These are phyloP conservation scores for Griposia aprilina DNA, from an alignment of 2,888 invertebrate genomes.

Conservation along the genomic window DNA sequence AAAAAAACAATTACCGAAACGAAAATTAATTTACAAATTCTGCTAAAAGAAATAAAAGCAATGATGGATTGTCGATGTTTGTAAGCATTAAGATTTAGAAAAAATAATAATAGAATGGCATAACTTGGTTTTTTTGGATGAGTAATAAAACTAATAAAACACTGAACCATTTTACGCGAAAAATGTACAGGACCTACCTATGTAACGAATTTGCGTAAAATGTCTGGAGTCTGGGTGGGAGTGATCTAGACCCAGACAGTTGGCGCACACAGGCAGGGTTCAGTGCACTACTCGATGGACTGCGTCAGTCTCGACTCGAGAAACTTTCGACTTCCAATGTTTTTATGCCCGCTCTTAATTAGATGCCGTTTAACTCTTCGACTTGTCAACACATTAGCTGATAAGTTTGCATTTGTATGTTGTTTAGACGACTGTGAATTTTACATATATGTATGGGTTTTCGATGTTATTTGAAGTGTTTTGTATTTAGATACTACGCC, in stretches of 20 bases:
- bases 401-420: constrained; percentile 29
- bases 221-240: constrained; percentile 70
- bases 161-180: constrained; percentile 4
- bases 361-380: constrained; percentile 48
- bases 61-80: constrained; percentile 29
- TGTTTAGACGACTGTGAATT: constrained; percentile 12
- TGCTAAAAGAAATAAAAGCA: constrained; percentile 21
- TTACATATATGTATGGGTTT: neutral
- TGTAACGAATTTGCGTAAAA: constrained; percentile 66
- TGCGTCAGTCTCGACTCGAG: constrained; percentile 66
- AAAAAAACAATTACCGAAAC: constrained; percentile 19
- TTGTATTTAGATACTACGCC: constrained; percentile 24
- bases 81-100: neutral
- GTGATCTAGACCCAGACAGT: constrained; percentile 72
- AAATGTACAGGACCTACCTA: constrained; percentile 24
- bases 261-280: constrained; percentile 67
- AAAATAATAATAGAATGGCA: neutral
- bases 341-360: constrained; percentile 60
- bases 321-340: constrained; percentile 60
- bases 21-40: constrained; percentile 15
- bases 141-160: constrained; percentile 32
- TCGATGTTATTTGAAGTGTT: neutral
- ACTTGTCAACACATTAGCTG: constrained; percentile 44
- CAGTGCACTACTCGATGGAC: constrained; percentile 72
- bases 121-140: constrained; percentile 1